A percentile compares a stretch with the other conserved stretches of the same genome.
phyloP scores from a whole-genome alignment of 2,888 invertebrate genomes.

The Parthenolecanium corni region DNA sequence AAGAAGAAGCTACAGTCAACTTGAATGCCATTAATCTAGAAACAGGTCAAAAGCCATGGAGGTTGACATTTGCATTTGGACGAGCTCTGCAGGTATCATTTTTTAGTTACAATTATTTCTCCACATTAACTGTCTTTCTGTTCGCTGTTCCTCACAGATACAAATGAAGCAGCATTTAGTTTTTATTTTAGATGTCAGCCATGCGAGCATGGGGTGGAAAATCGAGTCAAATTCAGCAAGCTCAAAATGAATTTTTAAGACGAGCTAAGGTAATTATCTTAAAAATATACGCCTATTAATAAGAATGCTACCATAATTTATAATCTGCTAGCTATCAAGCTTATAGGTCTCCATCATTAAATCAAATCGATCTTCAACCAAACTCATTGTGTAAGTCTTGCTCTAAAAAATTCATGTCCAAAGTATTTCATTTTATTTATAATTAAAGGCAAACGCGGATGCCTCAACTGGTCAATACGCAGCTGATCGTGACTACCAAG shows the following conservation, averaged over 20 bases:
- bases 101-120: neutral
- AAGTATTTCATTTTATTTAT: neutral
- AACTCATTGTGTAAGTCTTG: no score
- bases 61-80: conserved; percentile 95
- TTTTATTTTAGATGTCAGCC: conserved; percentile 66
- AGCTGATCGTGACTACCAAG: neutral
- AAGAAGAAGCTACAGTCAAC: conserved; percentile 92
- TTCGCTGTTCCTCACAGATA: neutral
- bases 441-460: neutral
- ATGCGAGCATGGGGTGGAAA: conserved; percentile 91
- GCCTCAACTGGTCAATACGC: neutral
- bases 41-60: conserved; percentile 79
- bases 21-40: conserved; percentile 90
- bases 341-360: no score
- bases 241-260: conserved; percentile 79
- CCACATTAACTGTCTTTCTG: neutral
- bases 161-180: neutral
- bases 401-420: no score
- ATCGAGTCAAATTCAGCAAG: conserved; percentile 69
- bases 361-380: no score
- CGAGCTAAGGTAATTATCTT: conserved; percentile 67
- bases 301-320: no score
- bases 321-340: no score
- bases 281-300: neutral
- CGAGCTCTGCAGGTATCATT: conserved; percentile 64